Evolutionary conservation across 2,113 vertebrate species (phyloP), one percentile per base, ranked within the genome.

Genomic region (Zosterops japonicus): DNA sequence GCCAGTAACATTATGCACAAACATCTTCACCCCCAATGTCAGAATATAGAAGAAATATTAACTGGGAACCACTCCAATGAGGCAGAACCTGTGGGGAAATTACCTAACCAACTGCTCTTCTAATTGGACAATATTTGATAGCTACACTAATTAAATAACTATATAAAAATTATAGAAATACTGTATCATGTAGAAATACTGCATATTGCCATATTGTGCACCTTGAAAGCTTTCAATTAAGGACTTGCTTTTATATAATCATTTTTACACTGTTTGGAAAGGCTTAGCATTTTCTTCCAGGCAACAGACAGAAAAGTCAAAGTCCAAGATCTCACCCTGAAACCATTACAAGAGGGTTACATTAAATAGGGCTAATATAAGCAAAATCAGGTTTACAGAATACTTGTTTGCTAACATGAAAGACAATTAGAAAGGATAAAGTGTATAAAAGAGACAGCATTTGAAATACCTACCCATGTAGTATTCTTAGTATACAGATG

Each of bases 1-100:
- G 56, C 25, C 74, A 87, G 24, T 25, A 77, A 81, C 11, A 56
- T 31, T 44, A 67, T 18, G 50, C 46, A 69, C 41, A 79, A 70
- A 88, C 0, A 0, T 61, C 46, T 29, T 23, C 10, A 39, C n/a
- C 29, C 29, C 61, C 61, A 63, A 4, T 17, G 49, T 24, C 59
- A 87, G 31, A 67, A 14, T 25, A 57, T 0, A 70, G 42, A 11
- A 57, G 55, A 76, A 88, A 72, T 13, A 65, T 36, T 44, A 71
- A 44, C 24, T 7, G 4, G 23, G 14, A 20, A 65, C 8, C 14
- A 18, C 10, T 71, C 12, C 25, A 71, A 1, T 13, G 10, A 33
- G 8, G 25, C 31, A 83, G 25, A 71, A 35, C 5, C 12, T 2
- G 0, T 19, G 20, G 20, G 5, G 9, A 35, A 60, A 61, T 35